phyloP scores from a whole-genome alignment of 2,888 invertebrate genomes.

The Calephelis perditalis region DNA sequence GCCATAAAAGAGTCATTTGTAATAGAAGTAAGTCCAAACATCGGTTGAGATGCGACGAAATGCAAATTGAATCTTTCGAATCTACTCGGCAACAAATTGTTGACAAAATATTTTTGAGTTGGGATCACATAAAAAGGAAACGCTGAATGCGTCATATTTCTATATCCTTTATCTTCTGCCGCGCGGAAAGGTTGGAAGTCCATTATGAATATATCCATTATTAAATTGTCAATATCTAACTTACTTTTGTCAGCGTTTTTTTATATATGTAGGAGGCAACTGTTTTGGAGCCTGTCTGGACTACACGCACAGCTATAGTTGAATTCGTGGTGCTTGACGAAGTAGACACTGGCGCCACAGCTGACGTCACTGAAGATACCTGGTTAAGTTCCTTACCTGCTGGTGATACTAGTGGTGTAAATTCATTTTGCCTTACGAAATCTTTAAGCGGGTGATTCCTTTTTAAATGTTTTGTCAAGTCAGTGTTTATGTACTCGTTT shows the following conservation, averaged over 20 bases:
- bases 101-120: constrained; percentile 18
- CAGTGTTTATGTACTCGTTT: constrained; percentile 42
- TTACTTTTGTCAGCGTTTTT: background rate
- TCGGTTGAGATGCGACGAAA: constrained; percentile 14
- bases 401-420: background rate
- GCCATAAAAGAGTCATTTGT: background rate
- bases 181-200: constrained; percentile 21
- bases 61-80: constrained; percentile 19
- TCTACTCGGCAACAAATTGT: constrained; percentile 5
- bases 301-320: background rate
- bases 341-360: background rate
- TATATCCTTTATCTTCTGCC: constrained; percentile 20
- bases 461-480: constrained; percentile 33
- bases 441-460: constrained; percentile 18
- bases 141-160: constrained; percentile 16
- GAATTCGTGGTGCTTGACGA: background rate
- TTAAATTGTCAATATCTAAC: background rate
- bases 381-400: background rate
- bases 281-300: constrained; percentile 1
- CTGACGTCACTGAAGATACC: background rate
- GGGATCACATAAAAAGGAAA: constrained; percentile 20
- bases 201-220: constrained; percentile 22
- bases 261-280: constrained; percentile 1
- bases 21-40: constrained; percentile 14
- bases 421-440: constrained; percentile 19